phyloP scores from a whole-genome alignment of 2,888 invertebrate genomes.

The Cancer borealis region DNA sequence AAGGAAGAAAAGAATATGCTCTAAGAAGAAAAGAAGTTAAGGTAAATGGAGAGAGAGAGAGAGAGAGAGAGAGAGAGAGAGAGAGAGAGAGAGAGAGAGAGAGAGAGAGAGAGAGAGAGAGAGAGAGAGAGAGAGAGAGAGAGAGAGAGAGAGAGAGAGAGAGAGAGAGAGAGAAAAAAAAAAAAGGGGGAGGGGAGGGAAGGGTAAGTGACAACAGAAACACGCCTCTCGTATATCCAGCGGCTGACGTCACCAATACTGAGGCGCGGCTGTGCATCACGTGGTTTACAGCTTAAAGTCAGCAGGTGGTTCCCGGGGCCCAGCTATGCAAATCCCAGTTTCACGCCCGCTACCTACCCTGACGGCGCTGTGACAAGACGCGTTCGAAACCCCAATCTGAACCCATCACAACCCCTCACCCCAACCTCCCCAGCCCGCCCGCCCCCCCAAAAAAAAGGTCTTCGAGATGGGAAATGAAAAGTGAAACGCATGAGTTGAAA shows the following conservation, averaged over 20 bases:
- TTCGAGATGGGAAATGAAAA: not conserved
- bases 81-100: not conserved
- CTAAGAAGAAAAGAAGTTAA: not conserved
- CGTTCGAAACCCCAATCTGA: not conserved
- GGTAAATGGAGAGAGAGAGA: not conserved
- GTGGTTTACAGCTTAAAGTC: slow-evolving; percentile 23
- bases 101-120: not conserved
- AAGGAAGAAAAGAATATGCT: not conserved
- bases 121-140: not conserved
- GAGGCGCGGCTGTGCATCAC: slow-evolving; percentile 13
- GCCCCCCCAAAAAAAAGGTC: not conserved
- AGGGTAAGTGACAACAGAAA: not conserved
- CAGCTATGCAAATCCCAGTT: slow-evolving; percentile 18
- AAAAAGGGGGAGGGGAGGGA: not conserved
- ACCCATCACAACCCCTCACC: not conserved
- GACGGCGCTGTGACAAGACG: slow-evolving; percentile 15
- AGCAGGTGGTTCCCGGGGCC: not conserved
- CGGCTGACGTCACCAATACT: not conserved
- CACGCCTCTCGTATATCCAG: not conserved
- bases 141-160: not conserved
- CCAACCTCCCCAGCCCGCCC: not conserved
- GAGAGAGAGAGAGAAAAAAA: not conserved
- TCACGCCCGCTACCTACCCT: not conserved
- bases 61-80: not conserved
- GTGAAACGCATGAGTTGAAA: slow-evolving; percentile 1